Conservation (phyloP, 2,888 invertebrate species). For the Acronicta leporina region DNA sequence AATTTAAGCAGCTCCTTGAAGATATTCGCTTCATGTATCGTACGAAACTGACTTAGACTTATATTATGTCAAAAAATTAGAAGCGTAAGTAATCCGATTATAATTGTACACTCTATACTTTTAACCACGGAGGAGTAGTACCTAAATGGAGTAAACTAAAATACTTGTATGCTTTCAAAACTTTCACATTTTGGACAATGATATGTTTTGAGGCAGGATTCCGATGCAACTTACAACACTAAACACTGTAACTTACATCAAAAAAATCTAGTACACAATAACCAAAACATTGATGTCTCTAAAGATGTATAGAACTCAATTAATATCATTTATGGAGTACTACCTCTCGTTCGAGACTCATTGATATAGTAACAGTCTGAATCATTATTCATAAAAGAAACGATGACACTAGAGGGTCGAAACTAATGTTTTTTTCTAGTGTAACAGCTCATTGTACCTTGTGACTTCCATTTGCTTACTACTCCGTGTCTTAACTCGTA, state of each 20-base stretch:
- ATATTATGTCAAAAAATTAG: neutral
- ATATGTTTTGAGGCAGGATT: too few relatives aligned
- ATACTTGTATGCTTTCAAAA: neutral
- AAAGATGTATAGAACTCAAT: too few relatives aligned
- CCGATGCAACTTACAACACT: too few relatives aligned
- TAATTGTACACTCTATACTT: conserved; percentile 31
- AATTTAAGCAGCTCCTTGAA: neutral
- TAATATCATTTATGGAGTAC: too few relatives aligned
- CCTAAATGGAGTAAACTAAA: conserved; percentile 14
- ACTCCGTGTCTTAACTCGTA: conserved; percentile 10
- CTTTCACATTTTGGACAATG: neutral
- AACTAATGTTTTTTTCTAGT: too few relatives aligned
- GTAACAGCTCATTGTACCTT: neutral
- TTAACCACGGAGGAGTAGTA: conserved; percentile 14
- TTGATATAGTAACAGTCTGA: too few relatives aligned
- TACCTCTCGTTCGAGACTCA: too few relatives aligned
- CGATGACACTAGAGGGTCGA: too few relatives aligned
- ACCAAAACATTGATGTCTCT: too few relatives aligned
- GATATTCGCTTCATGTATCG: neutral
- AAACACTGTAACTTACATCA: too few relatives aligned
- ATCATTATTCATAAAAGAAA: too few relatives aligned
- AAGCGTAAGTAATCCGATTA: neutral
- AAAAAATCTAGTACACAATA: too few relatives aligned
- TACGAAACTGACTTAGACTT: neutral
- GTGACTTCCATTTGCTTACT: conserved; percentile 13